A percentile compares a stretch with the other conserved stretches of the same genome.
Evolutionary conservation across 53 echinoderm and acorn worm genomes (phyloP).

Genomic region (Paelopatides confundens): DNA sequence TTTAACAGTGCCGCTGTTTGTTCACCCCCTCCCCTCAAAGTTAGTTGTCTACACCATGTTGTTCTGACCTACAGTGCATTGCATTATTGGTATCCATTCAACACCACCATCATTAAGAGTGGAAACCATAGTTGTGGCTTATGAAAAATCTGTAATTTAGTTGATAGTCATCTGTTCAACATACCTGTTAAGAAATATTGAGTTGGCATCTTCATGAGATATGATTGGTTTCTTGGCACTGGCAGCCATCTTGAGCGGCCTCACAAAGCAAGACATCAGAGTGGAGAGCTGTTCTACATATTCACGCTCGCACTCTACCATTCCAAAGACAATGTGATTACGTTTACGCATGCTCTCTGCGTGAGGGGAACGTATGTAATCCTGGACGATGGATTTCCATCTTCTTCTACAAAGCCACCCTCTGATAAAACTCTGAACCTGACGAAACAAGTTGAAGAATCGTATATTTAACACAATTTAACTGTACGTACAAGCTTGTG

Average conservation of each 20-base stretch:
- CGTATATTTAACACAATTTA: too few species aligned
- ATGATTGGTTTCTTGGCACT: conserved; percentile 98
- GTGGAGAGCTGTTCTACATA: conserved; percentile 99
- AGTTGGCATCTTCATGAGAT: conserved; percentile 98
- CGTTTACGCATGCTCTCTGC: conserved; percentile 99
- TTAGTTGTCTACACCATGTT: too few species aligned
- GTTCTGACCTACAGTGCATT: too few species aligned
- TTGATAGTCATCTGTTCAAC: too few species aligned
- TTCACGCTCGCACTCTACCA: conserved; percentile 99
- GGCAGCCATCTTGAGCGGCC: conserved; percentile 99
- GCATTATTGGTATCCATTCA: too few species aligned
- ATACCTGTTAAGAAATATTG: conserved; percentile 98
- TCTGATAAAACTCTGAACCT: conserved; percentile 99
- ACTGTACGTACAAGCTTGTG: too few species aligned
- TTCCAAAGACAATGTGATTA: conserved; percentile 97
- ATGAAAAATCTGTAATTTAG: too few species aligned
- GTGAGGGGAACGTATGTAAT: conserved; percentile 98
- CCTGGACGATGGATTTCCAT: conserved; percentile 99
- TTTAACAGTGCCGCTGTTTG: too few species aligned
- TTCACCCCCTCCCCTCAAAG: too few species aligned
- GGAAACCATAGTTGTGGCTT: too few species aligned
- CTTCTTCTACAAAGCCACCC: conserved; percentile 95
- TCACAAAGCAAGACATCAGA: conserved; percentile 91
- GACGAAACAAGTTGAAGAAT: neutral
- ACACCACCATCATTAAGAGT: too few species aligned